A percentile compares a stretch with the other conserved stretches of the same genome.
These are phyloP conservation scores for Tupaia chinensis DNA, from an alignment of 2,113 vertebrate species.

Conservation along the genomic window DNA sequence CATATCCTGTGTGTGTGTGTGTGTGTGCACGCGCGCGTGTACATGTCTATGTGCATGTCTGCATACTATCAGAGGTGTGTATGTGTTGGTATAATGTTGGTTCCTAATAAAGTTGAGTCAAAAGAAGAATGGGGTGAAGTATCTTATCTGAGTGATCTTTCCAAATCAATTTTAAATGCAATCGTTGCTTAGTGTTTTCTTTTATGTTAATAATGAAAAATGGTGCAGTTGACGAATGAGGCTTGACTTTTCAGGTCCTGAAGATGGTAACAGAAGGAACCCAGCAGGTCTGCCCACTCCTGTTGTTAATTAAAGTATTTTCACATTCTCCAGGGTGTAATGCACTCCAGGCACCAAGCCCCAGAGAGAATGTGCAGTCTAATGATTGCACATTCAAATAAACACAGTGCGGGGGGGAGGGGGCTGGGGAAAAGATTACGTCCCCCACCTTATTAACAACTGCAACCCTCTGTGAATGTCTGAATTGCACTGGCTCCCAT, in stretches of 20 bases:
- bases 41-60: too few species aligned
- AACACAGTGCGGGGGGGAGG: background rate
- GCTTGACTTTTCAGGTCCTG: conserved; percentile 9
- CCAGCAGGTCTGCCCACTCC: conserved; percentile 65
- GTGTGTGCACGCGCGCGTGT: background rate
- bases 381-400: conserved; percentile 74
- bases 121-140: background rate
- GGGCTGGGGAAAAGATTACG: background rate
- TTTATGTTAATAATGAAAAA: background rate
- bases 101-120: background rate
- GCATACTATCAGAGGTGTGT: accelerated
- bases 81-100: background rate
- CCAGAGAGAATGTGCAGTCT: conserved; percentile 36
- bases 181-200: conserved; percentile 57
- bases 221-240: background rate
- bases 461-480: background rate
- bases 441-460: conserved; percentile 59
- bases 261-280: conserved; percentile 57
- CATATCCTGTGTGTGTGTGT: background rate
- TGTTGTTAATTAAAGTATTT: conserved; percentile 72
- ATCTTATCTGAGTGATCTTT: background rate
- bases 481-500: background rate
- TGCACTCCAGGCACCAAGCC: background rate
- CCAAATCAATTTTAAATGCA: conserved; percentile 35
- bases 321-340: conserved; percentile 62